Percentiles rank a stretch among this genome's conserved stretches.
These are phyloP conservation scores for Nannoperca australis DNA, from an alignment of 2,797 vertebrate genomes.

Conservation along the genomic window DNA sequence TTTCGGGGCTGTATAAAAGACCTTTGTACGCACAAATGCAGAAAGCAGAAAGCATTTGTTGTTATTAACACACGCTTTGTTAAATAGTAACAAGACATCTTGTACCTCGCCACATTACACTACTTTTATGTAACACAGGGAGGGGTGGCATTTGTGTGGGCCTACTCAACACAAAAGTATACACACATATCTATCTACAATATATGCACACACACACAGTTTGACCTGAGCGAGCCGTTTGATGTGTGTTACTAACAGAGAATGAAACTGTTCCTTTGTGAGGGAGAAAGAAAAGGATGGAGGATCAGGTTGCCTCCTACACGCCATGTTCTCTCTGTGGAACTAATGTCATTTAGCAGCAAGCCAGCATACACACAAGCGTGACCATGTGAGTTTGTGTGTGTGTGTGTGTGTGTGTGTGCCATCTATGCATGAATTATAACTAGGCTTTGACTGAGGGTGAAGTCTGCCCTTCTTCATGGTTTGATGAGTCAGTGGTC, in stretches of 20 bases:
- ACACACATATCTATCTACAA: conserved; percentile 32
- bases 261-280: conserved; percentile 84
- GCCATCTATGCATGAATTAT: conserved; percentile 76
- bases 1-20: conserved; percentile 12
- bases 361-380: conserved; percentile 81
- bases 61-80: conserved; percentile 42
- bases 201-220: conserved; percentile 47
- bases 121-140: conserved; percentile 40
- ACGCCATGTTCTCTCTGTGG: conserved; percentile 81
- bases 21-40: conserved; percentile 20
- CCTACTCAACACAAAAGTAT: conserved; percentile 25
- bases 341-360: conserved; percentile 83
- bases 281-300: conserved; percentile 76
- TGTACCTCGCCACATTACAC: conserved; percentile 37
- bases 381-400: conserved; percentile 70
- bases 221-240: conserved; percentile 73
- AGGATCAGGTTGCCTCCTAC: conserved; percentile 84
- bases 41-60: conserved; percentile 31
- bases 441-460: conserved; percentile 66
- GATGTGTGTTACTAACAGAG: conserved; percentile 73
- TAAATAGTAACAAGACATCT: conserved; percentile 51
- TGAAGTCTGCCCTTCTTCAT: conserved; percentile 70
- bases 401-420: conserved; percentile 36
- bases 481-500: conserved; percentile 78
- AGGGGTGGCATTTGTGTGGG: conserved; percentile 19